Conservation (phyloP, 2,888 invertebrate species). For the Polyommatus icarus region DNA sequence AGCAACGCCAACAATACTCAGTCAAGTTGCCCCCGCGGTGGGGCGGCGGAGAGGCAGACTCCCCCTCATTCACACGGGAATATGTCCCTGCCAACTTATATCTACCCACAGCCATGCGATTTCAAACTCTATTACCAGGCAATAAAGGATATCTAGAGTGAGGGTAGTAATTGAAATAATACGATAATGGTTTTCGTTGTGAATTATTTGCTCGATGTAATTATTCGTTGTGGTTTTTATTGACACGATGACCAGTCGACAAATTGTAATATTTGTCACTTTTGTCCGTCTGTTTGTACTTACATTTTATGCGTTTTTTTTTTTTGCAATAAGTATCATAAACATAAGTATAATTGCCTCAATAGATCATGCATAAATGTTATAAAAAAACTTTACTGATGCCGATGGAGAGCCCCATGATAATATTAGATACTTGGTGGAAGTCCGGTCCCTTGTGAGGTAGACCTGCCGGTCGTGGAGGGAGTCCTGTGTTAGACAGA, state of each 20-base stretch:
- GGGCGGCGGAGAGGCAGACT: slow-evolving; percentile 20
- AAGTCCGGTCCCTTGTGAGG: too few species aligned
- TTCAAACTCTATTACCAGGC: slow-evolving; percentile 37
- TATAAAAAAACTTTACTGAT: background rate
- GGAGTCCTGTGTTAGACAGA: too few species aligned
- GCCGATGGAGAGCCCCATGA: background rate
- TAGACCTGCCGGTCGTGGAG: too few species aligned
- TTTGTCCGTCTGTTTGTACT: background rate
- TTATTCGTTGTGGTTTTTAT: slow-evolving; percentile 34
- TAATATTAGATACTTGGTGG: too few species aligned
- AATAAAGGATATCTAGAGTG: slow-evolving; percentile 32
- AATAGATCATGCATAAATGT: background rate
- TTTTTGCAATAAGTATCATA: background rate
- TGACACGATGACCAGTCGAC: slow-evolving; percentile 5
- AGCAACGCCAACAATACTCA: background rate
- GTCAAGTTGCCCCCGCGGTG: background rate
- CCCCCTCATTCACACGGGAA: slow-evolving; percentile 65
- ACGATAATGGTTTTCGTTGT: slow-evolving; percentile 50
- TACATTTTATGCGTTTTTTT: background rate
- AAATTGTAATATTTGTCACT: slow-evolving; percentile 5
- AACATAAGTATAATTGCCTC: background rate
- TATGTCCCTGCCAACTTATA: slow-evolving; percentile 36
- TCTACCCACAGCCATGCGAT: slow-evolving; percentile 35
- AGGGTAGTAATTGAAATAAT: slow-evolving; percentile 42
- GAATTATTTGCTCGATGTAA: slow-evolving; percentile 51